Evolutionary conservation across 2,888 invertebrate species (phyloP).

Genomic region (Cyclophora albipunctata): DNA sequence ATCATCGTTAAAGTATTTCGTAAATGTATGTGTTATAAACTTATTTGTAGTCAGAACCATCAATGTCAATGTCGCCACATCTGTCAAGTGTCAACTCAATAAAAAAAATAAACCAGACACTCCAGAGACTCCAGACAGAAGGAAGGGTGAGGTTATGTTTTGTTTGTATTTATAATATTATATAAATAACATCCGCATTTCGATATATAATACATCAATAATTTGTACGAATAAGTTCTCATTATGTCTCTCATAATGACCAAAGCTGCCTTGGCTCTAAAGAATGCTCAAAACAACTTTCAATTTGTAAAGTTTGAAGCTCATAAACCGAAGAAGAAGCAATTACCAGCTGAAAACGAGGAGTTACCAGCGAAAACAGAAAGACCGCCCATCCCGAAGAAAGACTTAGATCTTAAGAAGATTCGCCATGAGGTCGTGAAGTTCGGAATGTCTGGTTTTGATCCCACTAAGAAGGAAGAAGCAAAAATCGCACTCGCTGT

Average conservation of each 20-base stretch:
- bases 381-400: conserved; percentile 24
- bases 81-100: no score
- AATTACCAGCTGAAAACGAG: conserved; percentile 17
- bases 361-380: conserved; percentile 16
- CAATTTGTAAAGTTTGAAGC: conserved; percentile 67
- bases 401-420: conserved; percentile 82
- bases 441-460: conserved; percentile 87
- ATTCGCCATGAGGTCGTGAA: conserved; percentile 88
- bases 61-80: no score
- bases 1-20: no score
- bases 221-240: no score
- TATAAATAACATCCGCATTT: no score
- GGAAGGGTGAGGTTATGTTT: no score
- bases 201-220: no score
- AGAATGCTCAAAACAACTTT: conserved; percentile 57
- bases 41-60: no score
- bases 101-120: no score
- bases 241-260: conserved; percentile 59
- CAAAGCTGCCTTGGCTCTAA: conserved; percentile 67
- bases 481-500: conserved; percentile 87
- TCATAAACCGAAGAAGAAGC: conserved; percentile 67
- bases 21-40: no score
- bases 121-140: no score
- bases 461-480: conserved; percentile 80
- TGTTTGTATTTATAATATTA: no score